Percentiles rank a stretch among this genome's conserved stretches.
phyloP scores from a whole-genome alignment of 1,140 invertebrate species.

The Arctopsyche grandis region DNA sequence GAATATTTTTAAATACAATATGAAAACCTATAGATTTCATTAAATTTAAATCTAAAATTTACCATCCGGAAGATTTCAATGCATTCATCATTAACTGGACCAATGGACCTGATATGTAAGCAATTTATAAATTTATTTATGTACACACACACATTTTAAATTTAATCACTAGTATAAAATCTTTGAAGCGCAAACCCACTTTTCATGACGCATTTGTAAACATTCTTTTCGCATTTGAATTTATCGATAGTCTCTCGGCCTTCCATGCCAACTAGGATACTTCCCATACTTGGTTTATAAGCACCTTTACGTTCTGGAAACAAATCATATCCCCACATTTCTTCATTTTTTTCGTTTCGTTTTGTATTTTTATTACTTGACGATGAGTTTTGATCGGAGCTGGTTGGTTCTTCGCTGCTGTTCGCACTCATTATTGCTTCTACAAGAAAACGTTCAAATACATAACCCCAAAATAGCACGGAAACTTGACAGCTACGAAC shows the following conservation, averaged over 20 bases:
- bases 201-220: conserved; percentile 78
- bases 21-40: conserved; percentile 27
- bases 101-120: conserved; percentile 73
- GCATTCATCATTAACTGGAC: conserved; percentile 87
- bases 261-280: conserved; percentile 70
- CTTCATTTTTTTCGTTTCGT: too few species aligned
- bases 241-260: conserved; percentile 76
- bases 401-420: too few species aligned
- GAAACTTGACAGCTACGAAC: too few species aligned
- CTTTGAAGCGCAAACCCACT: conserved; percentile 69
- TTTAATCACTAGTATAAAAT: neutral
- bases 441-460: neutral
- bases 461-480: neutral
- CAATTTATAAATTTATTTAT: neutral
- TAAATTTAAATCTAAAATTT: conserved; percentile 57
- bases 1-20: neutral
- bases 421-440: too few species aligned
- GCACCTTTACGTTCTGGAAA: conserved; percentile 84
- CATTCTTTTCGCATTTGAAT: conserved; percentile 83
- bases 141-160: neutral
- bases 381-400: too few species aligned
- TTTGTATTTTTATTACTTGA: too few species aligned
- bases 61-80: conserved; percentile 87
- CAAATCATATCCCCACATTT: conserved; percentile 79
- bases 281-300: conserved; percentile 67